Evolutionary conservation across 2,888 invertebrate species (phyloP), one percentile per base, ranked within the genome.

Genomic region (Athrips mouffetella): DNA sequence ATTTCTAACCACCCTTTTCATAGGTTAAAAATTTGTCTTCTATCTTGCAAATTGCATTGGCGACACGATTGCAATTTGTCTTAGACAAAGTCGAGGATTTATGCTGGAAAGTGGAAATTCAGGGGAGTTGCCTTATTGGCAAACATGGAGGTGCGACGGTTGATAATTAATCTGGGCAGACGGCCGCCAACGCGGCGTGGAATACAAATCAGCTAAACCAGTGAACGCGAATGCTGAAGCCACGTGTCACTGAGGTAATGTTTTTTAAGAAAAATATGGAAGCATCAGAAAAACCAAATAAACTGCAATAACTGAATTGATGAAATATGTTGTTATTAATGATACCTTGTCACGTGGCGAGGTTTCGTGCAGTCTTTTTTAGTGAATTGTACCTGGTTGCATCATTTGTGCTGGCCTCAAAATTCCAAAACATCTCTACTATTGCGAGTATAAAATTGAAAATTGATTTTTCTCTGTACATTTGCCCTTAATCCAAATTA

Each of bases 101-200:
- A 75, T 69, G 69, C 67, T 76, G 73, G 73, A 75, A 80, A 79
- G 66, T 76, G 73, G 73, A 75, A 80, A 79, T 73, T 77, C 76
- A 71, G 64, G 67, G 65, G 59, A 69, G 63, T 62, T 59, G 62
- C 76, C 81, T 87, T 82, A 86, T 87, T 86, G 84, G 80, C 75
- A 84, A 86, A 84, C 86, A 85, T 79, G 71, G 78, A 68, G 82
- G 80, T 70, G 74, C 63, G 68, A 63, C 57, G 70, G 67, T 59
- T 70, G 82, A 83, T 86, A 86, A 87, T 88, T 88, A 87, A 85
- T 86, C 87, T 80, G 76, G 80, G 73, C 76, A 80, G 85, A 83
- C 84, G 76, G 76, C 80, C 77, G 73, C 74, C 60, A 59, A 63
- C 59, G 69, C 75, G 75, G 74, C 67, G 66, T 62, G 58, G 87